Base-by-base conservation (phyloP, 1,140 invertebrate genomes). In the Drosophila rufa region DNA sequence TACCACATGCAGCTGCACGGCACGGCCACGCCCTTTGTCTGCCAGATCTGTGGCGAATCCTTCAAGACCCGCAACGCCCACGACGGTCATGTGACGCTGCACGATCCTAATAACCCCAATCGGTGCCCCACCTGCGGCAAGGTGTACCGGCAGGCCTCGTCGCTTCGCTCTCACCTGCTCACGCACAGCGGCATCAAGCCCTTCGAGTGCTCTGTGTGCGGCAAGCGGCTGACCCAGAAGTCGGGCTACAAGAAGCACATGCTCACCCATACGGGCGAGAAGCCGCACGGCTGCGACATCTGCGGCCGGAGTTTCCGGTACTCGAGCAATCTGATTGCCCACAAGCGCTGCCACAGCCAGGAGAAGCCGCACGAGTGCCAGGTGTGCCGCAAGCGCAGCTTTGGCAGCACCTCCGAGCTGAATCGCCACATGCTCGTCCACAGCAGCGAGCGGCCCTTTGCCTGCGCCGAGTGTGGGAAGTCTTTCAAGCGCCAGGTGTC, bases 381-480 rank as follows among this genome's bases (percentile, higher is more conserved):
- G 38, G 59, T 69, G 15, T 97, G 96, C 92, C 94, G 94, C 50
- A 97, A 97, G 92, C 93, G 95, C 15, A 51, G 62, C 38, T 83
- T 83, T 42, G 64, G 43, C 25, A 71, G 50, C 19, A 36, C 5
- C 0, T 59, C 76, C 2, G 69, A 82, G 30, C 56, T 83, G 25
- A 83, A 82, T 40, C 75, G 81, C 6, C 91, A 92, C 47, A 75
- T 74, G 67, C 53, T 51, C 11, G 70, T 73, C 53, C 70, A 74
- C 53, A 73, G 45, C 55, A 43, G 56, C 17, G 68, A 73, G 1
- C 55, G 68, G 9, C 68, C 46, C 3, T 73, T 73, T 14, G 15
- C 12, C 19, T 74, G 70, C n/a, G 8, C 5, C 12, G 38, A 59
- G 14, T 74, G 70, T 33, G 45, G 55, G 4, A 74, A 73, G 17